Conservation (phyloP, 2,113 vertebrate species). For the Picathartes gymnocephalus region DNA sequence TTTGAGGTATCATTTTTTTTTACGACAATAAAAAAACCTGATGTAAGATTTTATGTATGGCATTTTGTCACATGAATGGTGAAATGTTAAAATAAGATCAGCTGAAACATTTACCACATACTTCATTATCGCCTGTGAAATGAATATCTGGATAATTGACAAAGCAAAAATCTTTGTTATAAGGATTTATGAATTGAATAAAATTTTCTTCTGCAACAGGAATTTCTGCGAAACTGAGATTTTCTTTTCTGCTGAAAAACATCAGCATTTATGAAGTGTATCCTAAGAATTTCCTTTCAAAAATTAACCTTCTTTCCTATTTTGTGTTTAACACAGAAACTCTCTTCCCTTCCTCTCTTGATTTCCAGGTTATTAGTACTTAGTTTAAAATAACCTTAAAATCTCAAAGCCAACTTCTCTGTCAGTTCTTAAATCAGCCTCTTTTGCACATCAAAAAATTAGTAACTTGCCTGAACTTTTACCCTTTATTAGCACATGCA, state of each 20-base stretch:
- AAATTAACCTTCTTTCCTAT: neutral
- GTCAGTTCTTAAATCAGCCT: neutral
- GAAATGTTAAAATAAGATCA: slow-evolving; percentile 35
- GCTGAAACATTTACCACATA: slow-evolving; percentile 40
- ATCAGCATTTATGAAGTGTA: slow-evolving; percentile 23
- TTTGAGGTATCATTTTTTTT: slow-evolving; percentile 48
- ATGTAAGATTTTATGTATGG: neutral
- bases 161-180: slow-evolving; percentile 49
- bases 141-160: slow-evolving; percentile 64
- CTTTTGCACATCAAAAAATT: neutral
- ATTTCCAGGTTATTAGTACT: neutral
- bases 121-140: slow-evolving; percentile 46
- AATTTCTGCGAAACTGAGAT: slow-evolving; percentile 42
- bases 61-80: slow-evolving; percentile 38
- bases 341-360: neutral
- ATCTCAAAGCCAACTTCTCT: neutral
- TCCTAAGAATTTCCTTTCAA: slow-evolving; percentile 7
- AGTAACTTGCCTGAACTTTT: neutral
- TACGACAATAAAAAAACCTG: slow-evolving; percentile 18
- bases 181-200: slow-evolving; percentile 66
- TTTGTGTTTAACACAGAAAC: slow-evolving; percentile 7
- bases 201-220: slow-evolving; percentile 57
- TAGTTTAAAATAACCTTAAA: neutral
- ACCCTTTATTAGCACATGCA: neutral
- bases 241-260: slow-evolving; percentile 34